Percentiles rank a stretch among this genome's conserved stretches.
These are phyloP conservation scores for Cinclus cinclus DNA, from an alignment of 2,113 vertebrate species.

Conservation along the genomic window DNA sequence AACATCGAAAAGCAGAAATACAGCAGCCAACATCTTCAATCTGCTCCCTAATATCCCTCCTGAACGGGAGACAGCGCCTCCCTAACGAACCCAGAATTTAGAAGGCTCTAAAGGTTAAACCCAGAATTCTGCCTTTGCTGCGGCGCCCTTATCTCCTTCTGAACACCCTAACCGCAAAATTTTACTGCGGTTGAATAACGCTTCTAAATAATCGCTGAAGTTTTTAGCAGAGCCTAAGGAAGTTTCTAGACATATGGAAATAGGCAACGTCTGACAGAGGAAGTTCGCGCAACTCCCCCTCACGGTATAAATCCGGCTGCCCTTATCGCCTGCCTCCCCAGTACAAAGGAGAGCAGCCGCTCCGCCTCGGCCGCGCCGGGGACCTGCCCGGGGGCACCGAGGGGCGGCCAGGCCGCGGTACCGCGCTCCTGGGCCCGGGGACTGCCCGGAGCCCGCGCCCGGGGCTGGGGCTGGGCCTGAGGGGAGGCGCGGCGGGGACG, in stretches of 20 bases:
- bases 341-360: neutral
- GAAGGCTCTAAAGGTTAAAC: neutral
- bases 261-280: neutral
- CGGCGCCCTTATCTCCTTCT: neutral
- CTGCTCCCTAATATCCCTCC: neutral
- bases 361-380: neutral
- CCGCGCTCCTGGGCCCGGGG: neutral
- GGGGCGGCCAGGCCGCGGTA: neutral
- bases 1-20: neutral
- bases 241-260: slow-evolving; percentile 45
- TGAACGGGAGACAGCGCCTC: neutral
- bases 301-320: neutral
- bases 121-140: neutral
- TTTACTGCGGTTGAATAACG: accelerated
- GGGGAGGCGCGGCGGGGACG: neutral
- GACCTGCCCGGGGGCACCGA: neutral
- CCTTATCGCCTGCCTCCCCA: neutral
- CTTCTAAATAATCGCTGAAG: accelerated
- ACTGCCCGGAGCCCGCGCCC: neutral
- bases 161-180: accelerated
- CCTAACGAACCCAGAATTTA: neutral
- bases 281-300: neutral
- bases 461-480: too few relatives aligned
- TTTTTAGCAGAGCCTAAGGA: neutral
- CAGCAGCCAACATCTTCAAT: accelerated